A percentile compares a stretch with the other conserved stretches of the same genome.
Evolutionary conservation across 2,888 invertebrate genomes (phyloP).

Genomic region (Ariolimax columbianus): DNA sequence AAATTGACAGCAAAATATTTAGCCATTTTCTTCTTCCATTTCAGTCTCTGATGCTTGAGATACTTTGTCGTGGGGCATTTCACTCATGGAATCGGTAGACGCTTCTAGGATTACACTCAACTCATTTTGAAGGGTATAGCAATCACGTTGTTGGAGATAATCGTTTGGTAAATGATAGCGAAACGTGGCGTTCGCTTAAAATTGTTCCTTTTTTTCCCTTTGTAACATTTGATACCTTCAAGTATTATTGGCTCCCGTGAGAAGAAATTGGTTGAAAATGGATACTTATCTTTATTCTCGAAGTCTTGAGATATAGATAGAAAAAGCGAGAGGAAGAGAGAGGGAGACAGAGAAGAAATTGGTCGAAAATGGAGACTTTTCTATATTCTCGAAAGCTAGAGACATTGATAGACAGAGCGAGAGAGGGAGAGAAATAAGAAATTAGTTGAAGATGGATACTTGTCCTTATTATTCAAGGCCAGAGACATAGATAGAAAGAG

Average conservation of each 20-base stretch:
- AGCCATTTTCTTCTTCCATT: background rate
- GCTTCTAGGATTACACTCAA: background rate
- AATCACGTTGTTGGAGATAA: background rate
- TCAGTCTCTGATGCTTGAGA: background rate
- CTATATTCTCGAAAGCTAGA: too few relatives aligned
- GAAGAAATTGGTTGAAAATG: background rate
- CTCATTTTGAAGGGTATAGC: background rate
- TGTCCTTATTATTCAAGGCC: too few relatives aligned
- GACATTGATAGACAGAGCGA: too few relatives aligned
- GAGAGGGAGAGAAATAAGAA: too few relatives aligned
- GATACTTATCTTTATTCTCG: too few relatives aligned
- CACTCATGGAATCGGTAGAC: background rate
- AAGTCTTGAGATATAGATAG: too few relatives aligned
- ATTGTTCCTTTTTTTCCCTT: background rate
- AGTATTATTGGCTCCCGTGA: background rate
- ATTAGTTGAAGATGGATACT: background rate
- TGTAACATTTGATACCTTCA: background rate
- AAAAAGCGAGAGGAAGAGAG: too few relatives aligned
- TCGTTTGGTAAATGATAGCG: background rate
- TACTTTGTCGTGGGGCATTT: background rate
- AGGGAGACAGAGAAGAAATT: too few relatives aligned
- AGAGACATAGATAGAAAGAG: too few relatives aligned
- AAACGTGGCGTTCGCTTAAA: background rate
- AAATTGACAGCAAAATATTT: background rate
- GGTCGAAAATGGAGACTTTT: too few relatives aligned